Conservation (phyloP, 2,888 invertebrate species). For the Coenonympha arcania region DNA sequence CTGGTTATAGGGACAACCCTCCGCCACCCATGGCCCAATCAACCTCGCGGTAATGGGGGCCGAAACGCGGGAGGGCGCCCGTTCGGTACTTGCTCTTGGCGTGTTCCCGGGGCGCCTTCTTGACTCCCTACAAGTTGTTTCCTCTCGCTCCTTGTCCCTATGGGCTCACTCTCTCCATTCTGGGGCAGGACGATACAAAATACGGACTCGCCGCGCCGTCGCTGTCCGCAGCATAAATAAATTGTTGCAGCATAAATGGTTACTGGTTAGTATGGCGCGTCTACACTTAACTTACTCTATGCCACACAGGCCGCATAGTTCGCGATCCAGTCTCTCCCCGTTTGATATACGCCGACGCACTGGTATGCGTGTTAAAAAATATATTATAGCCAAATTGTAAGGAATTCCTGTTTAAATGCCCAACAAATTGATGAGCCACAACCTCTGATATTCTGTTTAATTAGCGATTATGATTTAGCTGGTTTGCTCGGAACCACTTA, state of each 20-base stretch:
- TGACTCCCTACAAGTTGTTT: no score
- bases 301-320: conserved; percentile 27
- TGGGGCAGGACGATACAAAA: no score
- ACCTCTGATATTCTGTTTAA: conserved; percentile 11
- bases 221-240: no score
- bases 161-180: no score
- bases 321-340: conserved; percentile 23
- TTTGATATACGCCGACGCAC: conserved; percentile 28
- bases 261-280: not conserved
- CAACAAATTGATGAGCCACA: conserved; percentile 9
- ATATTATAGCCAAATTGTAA: conserved; percentile 19
- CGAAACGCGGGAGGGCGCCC: no score
- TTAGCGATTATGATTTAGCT: conserved; percentile 13
- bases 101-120: no score
- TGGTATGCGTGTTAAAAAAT: conserved; percentile 30
- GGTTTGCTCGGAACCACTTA: not conserved
- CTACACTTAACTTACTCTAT: conserved; percentile 24
- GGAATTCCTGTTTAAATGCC: conserved; percentile 10
- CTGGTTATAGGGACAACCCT: no score
- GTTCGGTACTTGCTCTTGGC: no score
- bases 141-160: no score
- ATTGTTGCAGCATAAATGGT: not conserved
- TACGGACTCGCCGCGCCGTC: no score
- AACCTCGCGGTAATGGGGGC: no score
- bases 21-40: no score